Base-by-base conservation (phyloP, 2,797 vertebrate species). In the Peromyscus aztecus region DNA sequence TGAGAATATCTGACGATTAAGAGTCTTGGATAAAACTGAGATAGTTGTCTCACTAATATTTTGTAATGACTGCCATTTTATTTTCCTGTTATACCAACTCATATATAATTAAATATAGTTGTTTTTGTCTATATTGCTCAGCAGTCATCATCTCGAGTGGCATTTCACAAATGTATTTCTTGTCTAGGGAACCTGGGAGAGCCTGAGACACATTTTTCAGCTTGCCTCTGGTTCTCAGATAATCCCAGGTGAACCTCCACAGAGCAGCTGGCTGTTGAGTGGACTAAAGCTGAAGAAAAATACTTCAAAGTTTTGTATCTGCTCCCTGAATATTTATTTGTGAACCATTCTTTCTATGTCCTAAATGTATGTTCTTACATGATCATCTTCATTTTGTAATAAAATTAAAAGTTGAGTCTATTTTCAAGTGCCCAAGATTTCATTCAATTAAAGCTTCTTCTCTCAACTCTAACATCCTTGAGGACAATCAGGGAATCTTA, bases 361-460 rank as follows among this genome's bases (percentile, higher is more conserved):
- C 9, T 73, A 43, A 65, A 46, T 65, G 10, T 52, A 10, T 34
- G 46, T 37, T 94, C 57, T 75, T 12, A 19, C 8, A 69, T 31
- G 63, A 12, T 10, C 37, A 77, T 77, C 61, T 65, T 94, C n/a
- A 73, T 11, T 6, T 29, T 69, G 52, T 91, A 24, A 83, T 40
- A 46, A 73, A 80, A 14, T 57, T n/a, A 89, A 90, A 91, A 61
- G 27, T 93, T 93, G 29, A 69, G n/a, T 90, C 12, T 7, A 69
- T 83, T 71, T 83, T 88, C 37, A 90, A 89, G 61, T 40, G 19
- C 75, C 31, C 8, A 40, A 67, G 31, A 19, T 78, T 91, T 57
- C 46, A 65, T 27, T 4, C 49, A 89, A 84, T 95, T 91, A 84
- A 73, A 91, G 17, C n/a, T 85, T 89, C 40, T 89, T 91, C 21